Conservation (phyloP, 1,140 invertebrate species). For the Drosophila miranda region DNA sequence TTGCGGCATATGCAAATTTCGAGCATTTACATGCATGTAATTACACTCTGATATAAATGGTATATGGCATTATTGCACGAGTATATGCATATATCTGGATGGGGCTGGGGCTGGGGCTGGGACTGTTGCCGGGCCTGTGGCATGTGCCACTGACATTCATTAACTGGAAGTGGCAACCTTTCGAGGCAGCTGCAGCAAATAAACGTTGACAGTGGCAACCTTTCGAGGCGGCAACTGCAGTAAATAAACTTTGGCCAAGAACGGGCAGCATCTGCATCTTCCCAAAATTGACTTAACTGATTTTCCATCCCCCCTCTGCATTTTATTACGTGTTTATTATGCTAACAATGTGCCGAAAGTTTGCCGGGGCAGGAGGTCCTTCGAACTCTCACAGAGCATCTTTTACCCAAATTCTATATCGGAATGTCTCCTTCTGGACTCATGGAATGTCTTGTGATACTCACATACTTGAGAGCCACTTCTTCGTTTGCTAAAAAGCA, state of each 20-base stretch:
- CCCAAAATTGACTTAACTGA: conserved; percentile 76
- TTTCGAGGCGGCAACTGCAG: conserved; percentile 37
- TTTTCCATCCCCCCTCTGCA: conserved; percentile 46
- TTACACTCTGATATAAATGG: conserved; percentile 46
- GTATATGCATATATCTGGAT: neutral
- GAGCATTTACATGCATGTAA: conserved; percentile 62
- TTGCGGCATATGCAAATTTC: conserved; percentile 67
- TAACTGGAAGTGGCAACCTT: conserved; percentile 32
- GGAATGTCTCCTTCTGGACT: no score
- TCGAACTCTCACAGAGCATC: no score
- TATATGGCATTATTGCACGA: conserved; percentile 32
- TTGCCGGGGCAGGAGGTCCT: conserved; percentile 15
- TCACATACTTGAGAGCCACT: no score
- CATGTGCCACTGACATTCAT: conserved; percentile 52
- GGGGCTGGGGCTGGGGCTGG: neutral
- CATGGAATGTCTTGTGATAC: no score
- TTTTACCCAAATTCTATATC: no score
- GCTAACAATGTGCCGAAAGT: conserved; percentile 74
- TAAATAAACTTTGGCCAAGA: conserved; percentile 53
- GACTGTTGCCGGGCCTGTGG: neutral
- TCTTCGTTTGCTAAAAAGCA: no score
- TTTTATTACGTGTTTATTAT: conserved; percentile 80
- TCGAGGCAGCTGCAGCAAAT: conserved; percentile 13
- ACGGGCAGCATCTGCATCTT: conserved; percentile 44
- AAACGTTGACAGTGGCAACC: conserved; percentile 8